These are phyloP conservation scores for Pseudomyrmex flavicornis DNA, from an alignment of 1,140 invertebrate species.

Conservation along the genomic window DNA sequence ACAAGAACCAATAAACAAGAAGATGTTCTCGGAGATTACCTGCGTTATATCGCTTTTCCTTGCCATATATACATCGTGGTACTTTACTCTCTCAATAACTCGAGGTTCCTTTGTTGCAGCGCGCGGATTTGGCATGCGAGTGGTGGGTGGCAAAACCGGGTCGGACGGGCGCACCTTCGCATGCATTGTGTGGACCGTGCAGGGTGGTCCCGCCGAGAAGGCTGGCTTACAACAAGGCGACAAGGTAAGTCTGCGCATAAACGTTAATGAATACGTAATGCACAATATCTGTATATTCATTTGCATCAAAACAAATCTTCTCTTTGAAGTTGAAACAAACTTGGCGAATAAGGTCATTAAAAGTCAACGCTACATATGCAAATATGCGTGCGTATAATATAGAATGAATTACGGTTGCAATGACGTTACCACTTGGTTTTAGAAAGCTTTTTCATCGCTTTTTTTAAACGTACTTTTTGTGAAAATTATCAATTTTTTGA, in stretches of 20 bases:
- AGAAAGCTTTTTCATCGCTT: too few species aligned
- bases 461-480: too few species aligned
- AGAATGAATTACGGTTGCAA: too few species aligned
- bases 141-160: conserved; percentile 95
- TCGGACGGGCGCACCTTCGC: conserved; percentile 94
- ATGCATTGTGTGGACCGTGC: conserved; percentile 95
- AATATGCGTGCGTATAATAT: too few species aligned
- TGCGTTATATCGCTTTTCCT: not conserved
- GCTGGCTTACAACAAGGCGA: conserved; percentile 94
- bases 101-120: conserved; percentile 85
- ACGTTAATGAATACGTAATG: not conserved
- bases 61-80: not conserved
- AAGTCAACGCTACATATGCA: too few species aligned
- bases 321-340: too few species aligned
- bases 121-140: conserved; percentile 96
- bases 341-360: too few species aligned
- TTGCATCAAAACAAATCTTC: too few species aligned
- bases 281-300: not conserved
- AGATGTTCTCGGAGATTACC: conserved; percentile 4
- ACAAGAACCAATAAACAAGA: not conserved
- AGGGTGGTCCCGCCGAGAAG: conserved; percentile 95
- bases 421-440: too few species aligned
- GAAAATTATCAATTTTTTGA: too few species aligned
- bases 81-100: not conserved
- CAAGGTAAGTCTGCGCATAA: conserved; percentile 87